Conservation (phyloP, 2,888 invertebrate species). For the Drosophila borealis region DNA sequence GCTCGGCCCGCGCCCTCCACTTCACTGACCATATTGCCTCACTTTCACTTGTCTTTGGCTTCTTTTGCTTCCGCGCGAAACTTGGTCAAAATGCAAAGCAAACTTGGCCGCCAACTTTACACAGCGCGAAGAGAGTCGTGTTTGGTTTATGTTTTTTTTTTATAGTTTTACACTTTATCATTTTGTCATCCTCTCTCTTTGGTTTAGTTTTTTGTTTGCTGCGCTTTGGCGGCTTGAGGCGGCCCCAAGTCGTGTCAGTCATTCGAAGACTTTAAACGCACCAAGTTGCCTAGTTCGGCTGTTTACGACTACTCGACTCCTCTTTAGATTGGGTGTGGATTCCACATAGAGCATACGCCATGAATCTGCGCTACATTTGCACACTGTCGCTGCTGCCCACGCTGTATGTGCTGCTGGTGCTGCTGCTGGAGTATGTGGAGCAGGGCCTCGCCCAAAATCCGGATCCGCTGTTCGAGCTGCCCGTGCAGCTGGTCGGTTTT, state of each 20-base stretch:
- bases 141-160: not conserved
- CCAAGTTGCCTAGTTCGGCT: slow-evolving; percentile 60
- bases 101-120: slow-evolving; percentile 69
- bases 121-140: slow-evolving; percentile 22
- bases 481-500: slow-evolving; percentile 94
- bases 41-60: slow-evolving; percentile 80
- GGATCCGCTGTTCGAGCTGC: slow-evolving; percentile 89
- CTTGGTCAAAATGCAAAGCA: slow-evolving; percentile 79
- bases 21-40: slow-evolving; percentile 55
- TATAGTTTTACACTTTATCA: slow-evolving; percentile 27
- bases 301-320: not conserved
- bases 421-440: slow-evolving; percentile 80
- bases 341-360: slow-evolving; percentile 23
- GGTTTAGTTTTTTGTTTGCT: slow-evolving; percentile 54
- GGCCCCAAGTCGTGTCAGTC: slow-evolving; percentile 65
- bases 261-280: slow-evolving; percentile 72
- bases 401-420: slow-evolving; percentile 79
- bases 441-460: slow-evolving; percentile 82
- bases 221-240: slow-evolving; percentile 60
- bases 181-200: slow-evolving; percentile 45
- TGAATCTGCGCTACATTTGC: slow-evolving; percentile 79
- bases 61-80: slow-evolving; percentile 74
- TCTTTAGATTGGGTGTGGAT: not conserved
- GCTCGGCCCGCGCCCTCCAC: slow-evolving; percentile 59
- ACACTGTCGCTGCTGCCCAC: slow-evolving; percentile 80